Base-by-base conservation (phyloP, 2,888 invertebrate genomes). In the Epinotia ramella region DNA sequence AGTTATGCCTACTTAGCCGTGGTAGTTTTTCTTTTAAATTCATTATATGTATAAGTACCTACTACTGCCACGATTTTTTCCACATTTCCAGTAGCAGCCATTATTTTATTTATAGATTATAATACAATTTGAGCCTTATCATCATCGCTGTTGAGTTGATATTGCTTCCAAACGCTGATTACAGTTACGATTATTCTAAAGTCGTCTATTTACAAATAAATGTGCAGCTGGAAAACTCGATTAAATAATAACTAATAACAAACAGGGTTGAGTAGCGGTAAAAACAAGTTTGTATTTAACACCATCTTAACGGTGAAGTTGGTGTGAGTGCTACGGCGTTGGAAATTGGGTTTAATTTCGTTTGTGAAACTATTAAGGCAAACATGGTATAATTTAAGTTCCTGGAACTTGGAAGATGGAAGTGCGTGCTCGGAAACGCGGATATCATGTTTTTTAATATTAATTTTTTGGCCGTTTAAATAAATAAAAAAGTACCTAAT, bases 241-340 rank as follows among this genome's bases (percentile, higher is more conserved):
- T 71, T 46, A 28, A 70, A n/a, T n/a, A n/a, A n/a, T n/a, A n/a
- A n/a, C n/a, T n/a, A n/a, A n/a, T 53, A 49, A 49, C n/a, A n/a
- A 4, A 24, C 33, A n/a, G n/a, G n/a, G n/a, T n/a, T 20, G 18
- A 16, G 49, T 64, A 64, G 33, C 60, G 53, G 71, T 64, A 72
- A 72, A 71, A 56, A 63, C 18, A 56, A 72, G 53, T 71, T 64
- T 33, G 71, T 64, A n/a, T n/a, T n/a, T n/a, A 20, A 56, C 13
- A 57, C 71, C 20, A 64, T 72, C 11, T 63, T 72, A 64, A 28
- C 0, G 6, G 5, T 72, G 72, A n/a, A n/a, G 13, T 56, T 40
- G 11, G 11, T 20, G 12, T 20, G 11, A 33, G 12, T 9, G 2
- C 0, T 72, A 20, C 24, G 24, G 1, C 6, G 11, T 18, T 2